Percentiles rank a stretch among this genome's conserved stretches.
phyloP scores from a whole-genome alignment of 1,140 invertebrate species.

The Drosophila mayri region DNA sequence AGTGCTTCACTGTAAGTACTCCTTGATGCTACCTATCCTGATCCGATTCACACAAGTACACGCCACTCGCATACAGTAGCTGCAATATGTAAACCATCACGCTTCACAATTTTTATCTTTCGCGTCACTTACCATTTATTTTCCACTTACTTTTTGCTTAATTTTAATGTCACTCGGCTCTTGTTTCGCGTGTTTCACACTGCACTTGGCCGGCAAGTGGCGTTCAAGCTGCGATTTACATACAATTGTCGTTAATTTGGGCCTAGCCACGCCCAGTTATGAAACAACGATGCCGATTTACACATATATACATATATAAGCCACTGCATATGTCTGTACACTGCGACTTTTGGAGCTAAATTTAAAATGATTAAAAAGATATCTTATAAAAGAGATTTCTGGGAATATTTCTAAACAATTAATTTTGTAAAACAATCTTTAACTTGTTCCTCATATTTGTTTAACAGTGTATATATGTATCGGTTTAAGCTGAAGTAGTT shows the following conservation, averaged over 20 bases:
- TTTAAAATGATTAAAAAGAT: too few relatives aligned
- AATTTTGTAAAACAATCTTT: too few relatives aligned
- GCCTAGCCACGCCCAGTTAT: conserved; percentile 30
- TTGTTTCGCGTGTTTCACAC: conserved; percentile 53
- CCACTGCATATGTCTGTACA: conserved; percentile 16
- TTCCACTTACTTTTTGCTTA: conserved; percentile 28
- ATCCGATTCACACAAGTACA: conserved; percentile 14
- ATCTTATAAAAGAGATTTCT: too few relatives aligned
- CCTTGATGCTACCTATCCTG: neutral
- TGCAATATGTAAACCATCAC: conserved; percentile 46
- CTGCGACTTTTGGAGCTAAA: conserved; percentile 1
- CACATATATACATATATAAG: conserved; percentile 1
- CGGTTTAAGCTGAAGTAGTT: conserved; percentile 4
- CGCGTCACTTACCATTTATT: conserved; percentile 31
- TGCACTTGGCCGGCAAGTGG: conserved; percentile 55
- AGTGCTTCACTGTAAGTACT: conserved; percentile 85
- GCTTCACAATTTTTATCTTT: conserved; percentile 45
- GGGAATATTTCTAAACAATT: too few relatives aligned
- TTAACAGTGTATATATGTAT: conserved; percentile 5
- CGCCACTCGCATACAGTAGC: conserved; percentile 50
- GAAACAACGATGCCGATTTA: conserved; percentile 7
- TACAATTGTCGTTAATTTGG: conserved; percentile 76
- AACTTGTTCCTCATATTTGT: neutral
- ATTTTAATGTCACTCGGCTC: conserved; percentile 37
- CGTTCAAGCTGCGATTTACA: conserved; percentile 62